phyloP scores from a whole-genome alignment of 1,140 invertebrate species.

The Apis laboriosa region DNA sequence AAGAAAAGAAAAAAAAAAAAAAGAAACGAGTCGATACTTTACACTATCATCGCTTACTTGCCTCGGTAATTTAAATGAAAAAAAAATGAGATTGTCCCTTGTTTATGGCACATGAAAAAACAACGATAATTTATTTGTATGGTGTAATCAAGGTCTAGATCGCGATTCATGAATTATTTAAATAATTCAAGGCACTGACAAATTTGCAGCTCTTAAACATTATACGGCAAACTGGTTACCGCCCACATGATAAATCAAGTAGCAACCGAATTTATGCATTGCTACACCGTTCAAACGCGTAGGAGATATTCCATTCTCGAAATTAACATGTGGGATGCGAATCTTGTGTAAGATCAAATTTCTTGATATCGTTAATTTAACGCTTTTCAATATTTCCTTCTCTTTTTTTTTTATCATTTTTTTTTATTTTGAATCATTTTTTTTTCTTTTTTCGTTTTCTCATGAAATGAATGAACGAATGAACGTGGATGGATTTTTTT shows the following conservation, averaged over 20 bases:
- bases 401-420: too few relatives aligned
- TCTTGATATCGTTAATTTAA: not conserved
- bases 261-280: conserved; percentile 2
- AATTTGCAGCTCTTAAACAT: not conserved
- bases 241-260: conserved; percentile 15
- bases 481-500: too few relatives aligned
- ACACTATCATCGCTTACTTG: not conserved
- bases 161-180: not conserved
- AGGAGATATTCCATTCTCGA: not conserved
- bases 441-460: too few relatives aligned
- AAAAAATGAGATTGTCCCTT: not conserved
- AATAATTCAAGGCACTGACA: conserved; percentile 19
- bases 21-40: too few relatives aligned
- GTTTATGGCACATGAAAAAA: not conserved
- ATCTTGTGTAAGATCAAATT: not conserved
- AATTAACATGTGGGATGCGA: not conserved
- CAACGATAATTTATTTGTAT: not conserved
- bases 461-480: too few relatives aligned
- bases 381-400: too few relatives aligned
- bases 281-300: not conserved
- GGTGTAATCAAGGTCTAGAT: not conserved
- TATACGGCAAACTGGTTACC: conserved; percentile 11
- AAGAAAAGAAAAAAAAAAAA: too few relatives aligned
- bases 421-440: too few relatives aligned
- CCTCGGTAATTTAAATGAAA: not conserved